Percentiles rank a stretch among this genome's conserved stretches.
phyloP scores from a whole-genome alignment of 2,888 invertebrate genomes.

The Dasysyrphus tricinctus region DNA sequence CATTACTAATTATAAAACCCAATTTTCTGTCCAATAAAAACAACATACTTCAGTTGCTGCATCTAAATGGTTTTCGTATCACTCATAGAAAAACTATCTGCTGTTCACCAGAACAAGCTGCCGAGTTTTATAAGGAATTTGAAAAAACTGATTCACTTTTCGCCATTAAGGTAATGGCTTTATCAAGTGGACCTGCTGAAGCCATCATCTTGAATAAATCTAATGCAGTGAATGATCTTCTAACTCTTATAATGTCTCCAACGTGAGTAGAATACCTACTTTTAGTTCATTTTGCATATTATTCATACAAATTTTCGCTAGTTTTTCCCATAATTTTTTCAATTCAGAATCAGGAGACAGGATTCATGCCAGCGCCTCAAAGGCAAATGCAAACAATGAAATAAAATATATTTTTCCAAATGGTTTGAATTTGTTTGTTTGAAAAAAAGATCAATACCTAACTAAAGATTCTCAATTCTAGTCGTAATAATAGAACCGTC shows the following conservation, averaged over 20 bases:
- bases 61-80: conserved; percentile 46
- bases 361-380: conserved; percentile 48
- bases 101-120: conserved; percentile 56
- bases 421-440: conserved; percentile 8
- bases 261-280: background rate
- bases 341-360: conserved; percentile 24
- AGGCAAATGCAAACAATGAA: conserved; percentile 34
- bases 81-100: conserved; percentile 29
- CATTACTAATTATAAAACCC: conserved; percentile 49
- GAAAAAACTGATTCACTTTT: conserved; percentile 41
- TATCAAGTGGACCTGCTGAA: conserved; percentile 51
- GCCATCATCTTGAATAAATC: conserved; percentile 48
- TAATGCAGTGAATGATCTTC: conserved; percentile 47
- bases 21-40: conserved; percentile 3
- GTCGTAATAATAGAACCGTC: conserved; percentile 24
- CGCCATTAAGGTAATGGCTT: conserved; percentile 47
- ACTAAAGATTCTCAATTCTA: conserved; percentile 4
- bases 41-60: conserved; percentile 26
- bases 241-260: background rate
- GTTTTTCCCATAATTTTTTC: conserved; percentile 13
- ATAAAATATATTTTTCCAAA: conserved; percentile 64
- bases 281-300: too few species aligned
- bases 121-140: conserved; percentile 59
- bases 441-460: background rate
- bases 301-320: background rate